These are phyloP conservation scores for Drosophila bifasciata DNA, from an alignment of 1,140 invertebrate genomes.

Conservation along the genomic window DNA sequence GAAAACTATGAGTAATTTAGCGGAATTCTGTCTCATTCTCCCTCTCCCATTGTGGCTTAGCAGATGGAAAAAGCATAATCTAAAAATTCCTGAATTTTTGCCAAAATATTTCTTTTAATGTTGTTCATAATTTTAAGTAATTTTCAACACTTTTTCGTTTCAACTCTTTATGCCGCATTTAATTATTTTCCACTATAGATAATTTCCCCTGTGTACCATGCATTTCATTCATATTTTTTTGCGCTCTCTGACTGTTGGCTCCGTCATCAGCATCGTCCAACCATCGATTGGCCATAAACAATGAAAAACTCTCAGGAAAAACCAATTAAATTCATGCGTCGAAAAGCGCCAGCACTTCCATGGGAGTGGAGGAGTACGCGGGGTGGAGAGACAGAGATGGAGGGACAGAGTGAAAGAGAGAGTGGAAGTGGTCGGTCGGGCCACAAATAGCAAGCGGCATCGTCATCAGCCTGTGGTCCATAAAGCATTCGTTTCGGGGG, in stretches of 20 bases:
- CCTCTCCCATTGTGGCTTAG: too few relatives aligned
- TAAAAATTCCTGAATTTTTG: too few relatives aligned
- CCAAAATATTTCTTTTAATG: too few relatives aligned
- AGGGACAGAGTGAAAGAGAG: too few relatives aligned
- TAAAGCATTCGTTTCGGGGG: slow-evolving; percentile 54
- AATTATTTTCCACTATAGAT: background rate
- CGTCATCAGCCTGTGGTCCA: slow-evolving; percentile 60
- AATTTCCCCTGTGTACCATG: background rate
- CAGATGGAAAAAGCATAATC: too few relatives aligned
- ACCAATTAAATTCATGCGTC: slow-evolving; percentile 74
- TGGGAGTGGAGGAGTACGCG: slow-evolving; percentile 14
- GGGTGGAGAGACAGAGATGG: too few relatives aligned
- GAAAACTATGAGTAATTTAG: too few relatives aligned
- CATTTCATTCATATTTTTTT: slow-evolving; percentile 22
- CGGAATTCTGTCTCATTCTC: too few relatives aligned
- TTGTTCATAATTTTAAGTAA: too few relatives aligned
- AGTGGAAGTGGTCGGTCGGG: background rate
- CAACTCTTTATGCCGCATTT: background rate
- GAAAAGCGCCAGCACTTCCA: slow-evolving; percentile 67
- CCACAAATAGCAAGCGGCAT: slow-evolving; percentile 41
- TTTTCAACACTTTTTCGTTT: background rate
- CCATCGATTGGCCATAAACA: slow-evolving; percentile 65
- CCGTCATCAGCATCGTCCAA: slow-evolving; percentile 50
- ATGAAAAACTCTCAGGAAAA: slow-evolving; percentile 50
- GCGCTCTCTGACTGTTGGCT: background rate